Conservation (phyloP, 1,140 invertebrate genomes). For the Diorhabda carinulata region DNA sequence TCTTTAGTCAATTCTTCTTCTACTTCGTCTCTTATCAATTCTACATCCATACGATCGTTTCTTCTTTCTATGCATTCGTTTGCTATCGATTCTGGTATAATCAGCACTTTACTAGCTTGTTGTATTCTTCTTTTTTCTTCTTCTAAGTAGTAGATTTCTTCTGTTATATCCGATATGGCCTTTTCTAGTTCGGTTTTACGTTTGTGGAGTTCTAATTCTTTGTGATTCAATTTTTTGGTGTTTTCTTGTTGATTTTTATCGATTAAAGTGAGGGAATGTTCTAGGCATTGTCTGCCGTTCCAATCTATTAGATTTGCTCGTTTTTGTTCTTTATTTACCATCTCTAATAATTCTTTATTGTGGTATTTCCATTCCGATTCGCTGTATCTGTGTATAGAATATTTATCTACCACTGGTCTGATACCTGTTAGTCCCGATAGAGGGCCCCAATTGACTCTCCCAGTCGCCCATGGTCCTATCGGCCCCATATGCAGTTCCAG, state of each 20-base stretch:
- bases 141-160: slow-evolving; percentile 64
- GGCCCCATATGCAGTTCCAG: slow-evolving; percentile 46
- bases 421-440: slow-evolving; percentile 62
- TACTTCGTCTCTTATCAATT: slow-evolving; percentile 74
- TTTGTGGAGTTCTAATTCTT: slow-evolving; percentile 58
- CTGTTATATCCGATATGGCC: slow-evolving; percentile 58
- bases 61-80: slow-evolving; percentile 72
- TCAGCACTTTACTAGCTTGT: slow-evolving; percentile 59
- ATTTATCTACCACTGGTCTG: slow-evolving; percentile 66
- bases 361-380: slow-evolving; percentile 64
- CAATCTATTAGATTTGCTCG: slow-evolving; percentile 46
- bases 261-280: slow-evolving; percentile 56
- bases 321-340: slow-evolving; percentile 42
- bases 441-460: slow-evolving; percentile 65
- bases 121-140: slow-evolving; percentile 60
- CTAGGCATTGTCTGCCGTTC: slow-evolving; percentile 56
- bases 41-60: slow-evolving; percentile 67
- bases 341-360: slow-evolving; percentile 57
- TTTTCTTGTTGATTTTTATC: slow-evolving; percentile 64
- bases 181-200: slow-evolving; percentile 68
- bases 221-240: slow-evolving; percentile 57
- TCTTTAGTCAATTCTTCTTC: slow-evolving; percentile 78
- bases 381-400: slow-evolving; percentile 66
- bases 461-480: slow-evolving; percentile 64
- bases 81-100: slow-evolving; percentile 60